Conservation (phyloP, 1,140 invertebrate species). For the Apis laboriosa region DNA sequence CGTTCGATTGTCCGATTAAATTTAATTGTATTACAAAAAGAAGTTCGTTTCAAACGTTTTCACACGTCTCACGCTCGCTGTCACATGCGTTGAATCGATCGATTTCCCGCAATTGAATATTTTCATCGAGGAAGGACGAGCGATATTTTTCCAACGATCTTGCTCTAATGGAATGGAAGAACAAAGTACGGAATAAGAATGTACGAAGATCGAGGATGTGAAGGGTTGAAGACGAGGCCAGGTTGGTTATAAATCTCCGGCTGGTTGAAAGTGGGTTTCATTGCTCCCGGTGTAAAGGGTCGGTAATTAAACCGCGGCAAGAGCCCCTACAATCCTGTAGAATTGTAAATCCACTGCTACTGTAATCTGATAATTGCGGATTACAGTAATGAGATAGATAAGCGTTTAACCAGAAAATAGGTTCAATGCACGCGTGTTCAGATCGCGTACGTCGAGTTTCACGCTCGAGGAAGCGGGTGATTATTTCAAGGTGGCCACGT, state of each 20-base stretch:
- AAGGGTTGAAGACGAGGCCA: no score
- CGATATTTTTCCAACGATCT: no score
- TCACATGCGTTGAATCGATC: no score
- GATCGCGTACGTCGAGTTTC: neutral
- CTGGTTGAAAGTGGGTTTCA: conserved; percentile 2
- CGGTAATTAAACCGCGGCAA: conserved; percentile 16
- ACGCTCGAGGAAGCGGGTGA: neutral
- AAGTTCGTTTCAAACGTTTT: no score
- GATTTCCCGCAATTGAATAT: no score
- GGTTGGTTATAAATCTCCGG: neutral
- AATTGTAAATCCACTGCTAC: conserved; percentile 15
- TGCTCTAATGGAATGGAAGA: neutral
- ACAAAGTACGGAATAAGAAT: no score
- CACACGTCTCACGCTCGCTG: no score
- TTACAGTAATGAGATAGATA: conserved; percentile 32
- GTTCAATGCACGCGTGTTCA: neutral
- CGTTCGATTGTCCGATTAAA: no score
- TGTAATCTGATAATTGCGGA: conserved; percentile 32
- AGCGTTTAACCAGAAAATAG: conserved; percentile 23
- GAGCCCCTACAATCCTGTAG: neutral
- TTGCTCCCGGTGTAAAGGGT: neutral
- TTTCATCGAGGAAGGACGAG: no score
- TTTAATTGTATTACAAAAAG: no score
- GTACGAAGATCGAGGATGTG: neutral
- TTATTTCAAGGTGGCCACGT: neutral